Base-by-base conservation (phyloP, 2,888 invertebrate species). In the Thymelicus sylvestris region DNA sequence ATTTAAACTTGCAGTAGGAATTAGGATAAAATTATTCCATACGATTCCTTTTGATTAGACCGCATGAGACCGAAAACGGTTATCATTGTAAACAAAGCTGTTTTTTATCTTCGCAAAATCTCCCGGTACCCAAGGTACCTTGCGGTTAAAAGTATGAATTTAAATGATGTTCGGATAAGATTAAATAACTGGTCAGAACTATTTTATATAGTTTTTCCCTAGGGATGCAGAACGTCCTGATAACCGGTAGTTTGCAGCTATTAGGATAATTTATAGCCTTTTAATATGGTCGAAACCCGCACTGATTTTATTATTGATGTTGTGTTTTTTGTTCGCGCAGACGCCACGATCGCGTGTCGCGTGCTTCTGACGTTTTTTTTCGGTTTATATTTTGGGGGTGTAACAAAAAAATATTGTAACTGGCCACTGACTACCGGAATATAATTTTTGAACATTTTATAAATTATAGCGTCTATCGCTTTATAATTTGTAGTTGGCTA, bases 251-350 rank as follows among this genome's bases (percentile, higher is more conserved):
- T 90, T 89, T 85, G 84, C 82, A 86, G 86, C 86, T 89, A 93
- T 93, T 93, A 92, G 83, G 86, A 90, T 93, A 93, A 93, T 92
- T 92, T 93, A 93, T 92, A 91, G 91, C 87, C 86, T 86, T 91
- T 92, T 92, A 92, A 92, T 93, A 90, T 85, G 83, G 86, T 83
- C 83, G 82, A 82, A 86, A 86, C 84, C 86, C 83, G 82, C 84
- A 80, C 86, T 86, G 89, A 90, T 92, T 91, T 91, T 66, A 90
- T 92, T 91, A 91, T 92, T 87, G 89, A 89, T 87, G 87, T 87
- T 80, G 78, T 76, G 79, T 83, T 89, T 87, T 91, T 88, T 89
- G 81, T 85, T 72, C 73, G 77, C 75, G 52, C 64, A 79, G 85
- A 83, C 83, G 85, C 84, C 82, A 67, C 73, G 76, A 92, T 92